phyloP scores from a whole-genome alignment of 2,888 invertebrate genomes.

The Epistrophella euchroma region DNA sequence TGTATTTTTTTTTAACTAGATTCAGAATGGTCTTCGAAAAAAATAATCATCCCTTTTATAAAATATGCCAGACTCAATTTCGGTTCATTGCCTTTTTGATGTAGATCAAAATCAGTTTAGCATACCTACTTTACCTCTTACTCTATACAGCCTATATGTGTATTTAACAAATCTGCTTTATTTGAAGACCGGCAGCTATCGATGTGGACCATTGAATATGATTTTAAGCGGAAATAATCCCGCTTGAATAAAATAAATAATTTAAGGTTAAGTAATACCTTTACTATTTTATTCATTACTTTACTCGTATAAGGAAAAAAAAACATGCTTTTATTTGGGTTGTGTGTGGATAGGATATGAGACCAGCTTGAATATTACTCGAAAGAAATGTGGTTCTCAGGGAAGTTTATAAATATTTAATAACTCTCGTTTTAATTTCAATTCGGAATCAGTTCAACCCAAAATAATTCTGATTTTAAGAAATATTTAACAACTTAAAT shows the following conservation, averaged over 20 bases:
- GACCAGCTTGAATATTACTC: neutral
- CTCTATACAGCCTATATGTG: too few relatives aligned
- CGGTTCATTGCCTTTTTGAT: slow-evolving; percentile 42
- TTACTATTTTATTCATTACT: slow-evolving; percentile 15
- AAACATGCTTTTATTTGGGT: neutral
- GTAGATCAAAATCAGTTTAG: slow-evolving; percentile 46
- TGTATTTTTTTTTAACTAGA: neutral
- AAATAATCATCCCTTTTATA: slow-evolving; percentile 3
- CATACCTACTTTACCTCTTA: neutral
- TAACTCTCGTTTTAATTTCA: neutral
- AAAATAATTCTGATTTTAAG: too few relatives aligned
- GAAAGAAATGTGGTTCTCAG: neutral
- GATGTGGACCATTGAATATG: slow-evolving; percentile 34
- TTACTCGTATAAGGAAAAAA: neutral
- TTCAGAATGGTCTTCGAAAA: neutral
- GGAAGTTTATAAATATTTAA: neutral
- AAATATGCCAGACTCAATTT: slow-evolving; percentile 39
- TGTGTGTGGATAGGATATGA: neutral
- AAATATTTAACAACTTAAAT: too few relatives aligned
- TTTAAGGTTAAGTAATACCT: slow-evolving; percentile 2
- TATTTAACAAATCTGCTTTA: slow-evolving; percentile 29
- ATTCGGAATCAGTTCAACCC: neutral
- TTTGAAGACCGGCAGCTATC: slow-evolving; percentile 11
- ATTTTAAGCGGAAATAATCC: slow-evolving; percentile 24
- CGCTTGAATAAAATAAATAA: slow-evolving; percentile 16